Evolutionary conservation across 2,113 vertebrate genomes (phyloP).

Genomic region (Pygoscelis antarcticus): DNA sequence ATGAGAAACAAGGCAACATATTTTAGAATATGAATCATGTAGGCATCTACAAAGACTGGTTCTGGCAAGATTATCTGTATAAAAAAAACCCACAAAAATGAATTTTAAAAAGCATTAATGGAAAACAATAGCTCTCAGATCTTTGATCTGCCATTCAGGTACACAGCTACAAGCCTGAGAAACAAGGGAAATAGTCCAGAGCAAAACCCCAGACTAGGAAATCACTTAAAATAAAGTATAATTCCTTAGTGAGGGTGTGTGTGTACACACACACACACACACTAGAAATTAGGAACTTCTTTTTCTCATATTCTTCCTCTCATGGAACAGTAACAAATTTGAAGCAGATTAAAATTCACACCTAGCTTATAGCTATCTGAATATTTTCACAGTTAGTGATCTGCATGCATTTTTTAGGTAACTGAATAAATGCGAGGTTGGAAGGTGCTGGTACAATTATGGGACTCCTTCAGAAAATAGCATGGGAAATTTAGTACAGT

Average conservation of each 20-base stretch:
- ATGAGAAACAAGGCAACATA: neutral
- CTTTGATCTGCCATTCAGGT: slow-evolving; percentile 11
- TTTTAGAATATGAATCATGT: slow-evolving; percentile 21
- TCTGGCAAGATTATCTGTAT: neutral
- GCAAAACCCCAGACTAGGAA: neutral
- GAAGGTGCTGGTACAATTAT: neutral
- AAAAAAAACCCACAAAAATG: neutral
- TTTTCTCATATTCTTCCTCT: neutral
- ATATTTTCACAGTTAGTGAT: neutral
- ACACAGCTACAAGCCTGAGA: neutral
- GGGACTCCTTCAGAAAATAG: neutral
- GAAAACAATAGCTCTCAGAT: neutral
- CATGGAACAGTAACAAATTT: neutral
- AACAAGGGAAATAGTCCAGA: neutral
- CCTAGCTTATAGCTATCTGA: neutral
- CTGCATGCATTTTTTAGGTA: neutral
- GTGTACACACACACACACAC: rapidly evolving
- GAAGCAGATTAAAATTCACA: neutral
- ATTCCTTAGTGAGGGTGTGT: neutral
- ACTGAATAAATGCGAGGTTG: neutral
- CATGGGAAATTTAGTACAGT: neutral
- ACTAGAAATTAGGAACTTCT: neutral
- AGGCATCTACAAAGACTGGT: neutral
- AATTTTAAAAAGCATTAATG: neutral
- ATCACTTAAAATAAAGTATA: neutral